A percentile compares a stretch with the other conserved stretches of the same genome.
These are phyloP conservation scores for Ranitomeya imitator DNA, from an alignment of 2,113 vertebrate genomes.

Conservation along the genomic window DNA sequence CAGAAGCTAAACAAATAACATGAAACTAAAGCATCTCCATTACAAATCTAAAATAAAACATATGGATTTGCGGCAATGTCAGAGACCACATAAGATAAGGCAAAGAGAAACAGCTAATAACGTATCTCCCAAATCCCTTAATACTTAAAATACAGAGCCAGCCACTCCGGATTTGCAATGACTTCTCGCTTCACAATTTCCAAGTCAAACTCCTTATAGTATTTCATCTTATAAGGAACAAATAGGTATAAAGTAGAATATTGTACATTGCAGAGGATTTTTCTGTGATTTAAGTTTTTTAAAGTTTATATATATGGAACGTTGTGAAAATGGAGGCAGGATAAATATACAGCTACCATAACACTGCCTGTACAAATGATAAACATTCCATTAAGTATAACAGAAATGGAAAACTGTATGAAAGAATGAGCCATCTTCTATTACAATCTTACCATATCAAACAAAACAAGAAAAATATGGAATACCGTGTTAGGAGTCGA, in stretches of 20 bases:
- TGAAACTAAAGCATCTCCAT: conserved; percentile 25
- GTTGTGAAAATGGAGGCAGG: not conserved
- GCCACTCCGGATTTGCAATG: conserved; percentile 9
- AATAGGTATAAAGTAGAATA: conserved; percentile 19
- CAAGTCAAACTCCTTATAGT: conserved; percentile 28
- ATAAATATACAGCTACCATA: not conserved
- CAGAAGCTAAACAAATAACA: conserved; percentile 10
- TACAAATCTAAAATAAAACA: conserved; percentile 38
- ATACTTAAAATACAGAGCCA: conserved; percentile 18
- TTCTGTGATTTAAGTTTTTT: not conserved
- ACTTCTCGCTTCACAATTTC: conserved; percentile 21
- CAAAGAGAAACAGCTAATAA: conserved; percentile 41
- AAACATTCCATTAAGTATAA: not conserved
- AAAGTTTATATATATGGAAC: not conserved
- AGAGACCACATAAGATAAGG: conserved; percentile 41
- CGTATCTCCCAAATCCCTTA: conserved; percentile 39
- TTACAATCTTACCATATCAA: not conserved
- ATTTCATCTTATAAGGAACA: conserved; percentile 10
- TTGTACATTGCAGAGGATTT: conserved; percentile 8
- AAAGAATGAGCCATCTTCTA: not conserved
- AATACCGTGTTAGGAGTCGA: no score
- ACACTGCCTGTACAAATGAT: not conserved
- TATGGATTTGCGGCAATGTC: conserved; percentile 29
- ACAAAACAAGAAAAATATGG: no score
- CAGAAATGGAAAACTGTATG: not conserved